Base-by-base conservation (phyloP, 1,140 invertebrate species). In the Zaprionus africanus region DNA sequence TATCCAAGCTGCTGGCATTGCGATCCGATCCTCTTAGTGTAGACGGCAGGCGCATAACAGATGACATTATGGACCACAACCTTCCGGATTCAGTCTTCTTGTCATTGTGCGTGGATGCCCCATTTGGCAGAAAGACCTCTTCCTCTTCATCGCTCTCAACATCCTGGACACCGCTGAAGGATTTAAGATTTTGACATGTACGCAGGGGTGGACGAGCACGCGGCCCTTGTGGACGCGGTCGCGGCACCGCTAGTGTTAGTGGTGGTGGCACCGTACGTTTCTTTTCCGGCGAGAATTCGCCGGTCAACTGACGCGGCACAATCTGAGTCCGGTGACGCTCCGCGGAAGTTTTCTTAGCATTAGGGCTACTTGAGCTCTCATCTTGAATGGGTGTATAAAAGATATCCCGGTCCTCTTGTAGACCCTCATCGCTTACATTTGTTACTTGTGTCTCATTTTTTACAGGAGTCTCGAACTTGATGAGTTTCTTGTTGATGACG, bases 401-500 rank as follows among this genome's bases (percentile, higher is more conserved):
- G 0, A 79, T 65, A 6, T 92, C 91, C 24, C 61, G 72, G 0
- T 63, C 68, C 1, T 88, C 72, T 7, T 56, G 46, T 9, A 53
- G 61, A 0, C 61, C 69, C 5, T 69, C 61, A 24, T 38, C 22
- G 19, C 1, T 72, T 46, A 26, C 12, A 7, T 15, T 28, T 41
- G 6, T 11, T 54, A 24, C n/a, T 54, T 38, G 19, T 1, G 53
- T 15, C 13, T 67, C 19, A 28, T 7, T 12, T 12, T 46, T 34
- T 19, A 74, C 67, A 57, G 91, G 91, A 1, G 91, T 91, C 34
- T 92, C 91, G 31, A 92, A 92, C 41, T 85, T 80, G 17, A 92
- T 92, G 2, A 88, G 60, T 49, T 92, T 92, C 34, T 92, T 92
- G 9, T 79, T 82, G 12, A 92, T 90, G 0, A 78, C 59, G 7